Conservation (phyloP, 2,113 vertebrate genomes). For the Ornithorhynchus anatinus region DNA sequence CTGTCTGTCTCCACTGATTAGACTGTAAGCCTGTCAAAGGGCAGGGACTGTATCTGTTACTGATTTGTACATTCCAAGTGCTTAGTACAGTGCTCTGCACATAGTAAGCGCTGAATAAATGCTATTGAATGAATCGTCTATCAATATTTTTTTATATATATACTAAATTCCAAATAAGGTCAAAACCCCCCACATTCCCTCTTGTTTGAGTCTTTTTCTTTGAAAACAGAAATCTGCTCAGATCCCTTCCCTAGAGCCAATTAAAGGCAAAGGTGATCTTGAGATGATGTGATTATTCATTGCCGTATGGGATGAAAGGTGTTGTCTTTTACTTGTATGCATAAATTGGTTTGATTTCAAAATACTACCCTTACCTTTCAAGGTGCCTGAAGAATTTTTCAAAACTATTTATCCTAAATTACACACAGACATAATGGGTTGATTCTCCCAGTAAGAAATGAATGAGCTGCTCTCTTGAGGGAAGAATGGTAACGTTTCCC, state of each 20-base stretch:
- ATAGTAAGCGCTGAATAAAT: no score
- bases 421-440: background rate
- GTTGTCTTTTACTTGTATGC: background rate
- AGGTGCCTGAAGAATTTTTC: background rate
- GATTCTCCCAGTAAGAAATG: background rate
- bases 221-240: background rate
- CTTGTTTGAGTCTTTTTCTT: background rate
- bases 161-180: no score
- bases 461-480: background rate
- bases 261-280: background rate
- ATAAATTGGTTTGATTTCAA: conserved; percentile 1
- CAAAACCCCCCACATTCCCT: no score
- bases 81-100: no score
- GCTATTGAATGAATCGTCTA: no score
- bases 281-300: background rate
- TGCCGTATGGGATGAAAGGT: background rate
- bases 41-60: no score
- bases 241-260: background rate
- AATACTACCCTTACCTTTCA: background rate
- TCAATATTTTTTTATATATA: no score
- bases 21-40: no score
- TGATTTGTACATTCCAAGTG: no score
- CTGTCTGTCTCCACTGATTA: no score
- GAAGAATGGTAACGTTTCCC: rapidly evolving
- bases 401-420: background rate